A percentile compares a stretch with the other conserved stretches of the same genome.
These are phyloP conservation scores for Hydrolagus affinis DNA, from an alignment of 2,113 vertebrate species.

Conservation along the genomic window DNA sequence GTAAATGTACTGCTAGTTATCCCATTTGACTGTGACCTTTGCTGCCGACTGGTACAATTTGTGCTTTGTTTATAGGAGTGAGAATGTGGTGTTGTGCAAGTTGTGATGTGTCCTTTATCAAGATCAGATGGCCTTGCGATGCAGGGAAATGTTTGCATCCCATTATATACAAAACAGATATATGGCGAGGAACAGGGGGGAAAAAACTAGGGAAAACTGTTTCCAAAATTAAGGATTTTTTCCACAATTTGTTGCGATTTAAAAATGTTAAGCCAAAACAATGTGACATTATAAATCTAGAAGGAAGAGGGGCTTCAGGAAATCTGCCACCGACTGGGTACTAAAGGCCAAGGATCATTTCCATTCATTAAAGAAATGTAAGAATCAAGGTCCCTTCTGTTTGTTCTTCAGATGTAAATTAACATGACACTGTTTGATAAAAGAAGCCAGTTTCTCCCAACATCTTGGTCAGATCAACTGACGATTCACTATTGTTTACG, in stretches of 20 bases:
- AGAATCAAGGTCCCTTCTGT: too few species aligned
- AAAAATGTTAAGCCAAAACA: background rate
- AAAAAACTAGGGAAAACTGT: background rate
- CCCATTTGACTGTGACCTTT: background rate
- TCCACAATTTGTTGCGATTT: background rate
- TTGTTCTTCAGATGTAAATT: too few species aligned
- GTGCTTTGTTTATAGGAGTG: background rate
- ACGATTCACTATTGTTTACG: too few species aligned
- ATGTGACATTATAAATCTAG: slow-evolving; percentile 34
- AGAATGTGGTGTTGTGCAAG: background rate
- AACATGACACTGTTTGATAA: too few species aligned
- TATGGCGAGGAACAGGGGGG: background rate
- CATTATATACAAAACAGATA: background rate
- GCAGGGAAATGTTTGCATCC: background rate
- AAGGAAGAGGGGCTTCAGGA: too few species aligned
- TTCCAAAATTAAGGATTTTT: background rate
- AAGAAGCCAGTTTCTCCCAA: too few species aligned
- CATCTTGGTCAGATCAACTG: too few species aligned
- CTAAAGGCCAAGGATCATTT: too few species aligned
- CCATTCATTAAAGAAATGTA: too few species aligned
- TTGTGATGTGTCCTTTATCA: background rate
- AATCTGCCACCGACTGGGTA: too few species aligned
- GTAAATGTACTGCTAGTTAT: background rate
- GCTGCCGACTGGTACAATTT: background rate
- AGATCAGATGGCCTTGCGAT: background rate